These are phyloP conservation scores for Melanostoma scalare DNA, from an alignment of 2,888 invertebrate species.

Conservation along the genomic window DNA sequence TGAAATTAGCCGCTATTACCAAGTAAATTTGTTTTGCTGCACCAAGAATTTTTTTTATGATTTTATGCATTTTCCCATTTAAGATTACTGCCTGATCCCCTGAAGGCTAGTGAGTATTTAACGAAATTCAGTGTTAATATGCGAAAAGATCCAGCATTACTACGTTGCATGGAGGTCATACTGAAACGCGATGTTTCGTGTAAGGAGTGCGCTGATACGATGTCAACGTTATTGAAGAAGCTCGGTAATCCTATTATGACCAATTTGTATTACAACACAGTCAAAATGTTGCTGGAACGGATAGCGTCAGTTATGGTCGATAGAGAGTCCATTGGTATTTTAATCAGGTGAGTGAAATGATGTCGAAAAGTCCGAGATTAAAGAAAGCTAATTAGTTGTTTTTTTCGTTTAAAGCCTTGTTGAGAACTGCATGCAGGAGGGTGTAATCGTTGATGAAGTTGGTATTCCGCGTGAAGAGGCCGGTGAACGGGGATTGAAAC, in stretches of 20 bases:
- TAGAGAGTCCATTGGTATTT: constrained; percentile 90
- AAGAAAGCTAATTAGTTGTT: neutral
- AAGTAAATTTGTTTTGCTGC: constrained; percentile 75
- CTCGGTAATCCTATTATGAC: constrained; percentile 97
- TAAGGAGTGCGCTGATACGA: constrained; percentile 96
- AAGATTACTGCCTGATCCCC: constrained; percentile 94
- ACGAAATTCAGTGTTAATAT: constrained; percentile 91
- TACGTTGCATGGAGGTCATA: constrained; percentile 93
- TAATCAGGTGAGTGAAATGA: constrained; percentile 83
- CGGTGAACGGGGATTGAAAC: constrained; percentile 93
- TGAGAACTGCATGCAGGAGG: constrained; percentile 89
- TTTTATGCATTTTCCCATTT: constrained; percentile 28
- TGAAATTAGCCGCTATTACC: constrained; percentile 83
- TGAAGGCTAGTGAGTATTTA: constrained; percentile 94
- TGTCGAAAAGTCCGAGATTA: too few species aligned
- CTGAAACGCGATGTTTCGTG: constrained; percentile 95
- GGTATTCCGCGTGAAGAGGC: constrained; percentile 92
- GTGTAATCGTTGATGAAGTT: constrained; percentile 87
- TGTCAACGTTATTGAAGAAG: constrained; percentile 92
- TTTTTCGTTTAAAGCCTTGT: constrained; percentile 76
- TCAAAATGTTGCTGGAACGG: constrained; percentile 96
- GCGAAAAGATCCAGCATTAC: constrained; percentile 86
- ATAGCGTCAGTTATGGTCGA: constrained; percentile 98
- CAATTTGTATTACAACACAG: constrained; percentile 96
- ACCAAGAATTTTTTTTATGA: neutral